These are phyloP conservation scores for Drosophila testacea DNA, from an alignment of 2,888 invertebrate genomes.

Conservation along the genomic window DNA sequence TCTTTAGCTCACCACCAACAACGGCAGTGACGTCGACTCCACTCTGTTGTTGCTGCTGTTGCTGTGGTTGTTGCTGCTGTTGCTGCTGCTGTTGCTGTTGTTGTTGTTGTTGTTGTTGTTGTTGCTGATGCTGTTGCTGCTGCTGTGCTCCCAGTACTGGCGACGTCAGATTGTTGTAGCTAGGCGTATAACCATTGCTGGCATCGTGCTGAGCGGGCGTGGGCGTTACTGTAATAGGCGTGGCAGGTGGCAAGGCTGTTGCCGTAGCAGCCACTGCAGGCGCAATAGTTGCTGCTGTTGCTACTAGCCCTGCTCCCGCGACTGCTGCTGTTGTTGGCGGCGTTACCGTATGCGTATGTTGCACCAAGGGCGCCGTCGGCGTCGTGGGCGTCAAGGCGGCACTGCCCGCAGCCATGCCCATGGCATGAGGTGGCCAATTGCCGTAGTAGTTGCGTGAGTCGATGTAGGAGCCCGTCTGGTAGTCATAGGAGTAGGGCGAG, in stretches of 20 bases:
- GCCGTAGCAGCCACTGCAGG: conserved; percentile 44
- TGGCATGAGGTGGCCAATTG: conserved; percentile 87
- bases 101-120: conserved; percentile 37
- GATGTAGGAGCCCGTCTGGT: conserved; percentile 86
- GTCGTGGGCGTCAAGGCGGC: conserved; percentile 59
- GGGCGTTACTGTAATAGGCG: conserved; percentile 39
- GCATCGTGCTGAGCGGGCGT: conserved; percentile 70
- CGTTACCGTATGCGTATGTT: conserved; percentile 85
- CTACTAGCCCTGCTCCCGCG: conserved; percentile 33
- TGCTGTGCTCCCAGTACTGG: conserved; percentile 49
- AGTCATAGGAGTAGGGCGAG: conserved; percentile 88
- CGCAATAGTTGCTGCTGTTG: conserved; percentile 41
- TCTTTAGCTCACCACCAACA: conserved; percentile 83
- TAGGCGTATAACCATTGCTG: conserved; percentile 70
- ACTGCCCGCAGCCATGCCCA: conserved; percentile 75
- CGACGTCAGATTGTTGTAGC: conserved; percentile 77
- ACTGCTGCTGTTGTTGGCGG: conserved; percentile 51
- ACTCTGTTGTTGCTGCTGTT: conserved; percentile 27
- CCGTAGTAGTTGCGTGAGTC: conserved; percentile 89
- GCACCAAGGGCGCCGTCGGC: conserved; percentile 54
- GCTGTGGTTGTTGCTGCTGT: conserved; percentile 34
- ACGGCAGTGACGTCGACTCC: conserved; percentile 29
- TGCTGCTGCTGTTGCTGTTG: conserved; percentile 25
- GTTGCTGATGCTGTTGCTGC: conserved; percentile 31
- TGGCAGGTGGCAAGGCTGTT: conserved; percentile 44